A percentile compares a stretch with the other conserved stretches of the same genome.
These are phyloP conservation scores for Hassar affinis DNA, from an alignment of 2,113 vertebrate species.

Conservation along the genomic window DNA sequence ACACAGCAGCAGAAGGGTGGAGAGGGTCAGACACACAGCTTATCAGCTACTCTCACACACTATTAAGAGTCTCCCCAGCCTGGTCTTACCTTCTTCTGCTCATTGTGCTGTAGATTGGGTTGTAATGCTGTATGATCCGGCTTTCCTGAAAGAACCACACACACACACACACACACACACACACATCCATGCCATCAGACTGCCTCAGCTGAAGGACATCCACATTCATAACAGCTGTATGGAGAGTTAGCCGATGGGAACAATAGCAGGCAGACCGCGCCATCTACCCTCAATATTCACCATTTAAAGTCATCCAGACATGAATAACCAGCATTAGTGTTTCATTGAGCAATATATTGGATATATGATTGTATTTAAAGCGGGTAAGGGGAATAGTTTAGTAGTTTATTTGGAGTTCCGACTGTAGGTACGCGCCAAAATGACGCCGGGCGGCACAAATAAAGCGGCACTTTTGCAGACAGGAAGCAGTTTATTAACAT, in stretches of 20 bases:
- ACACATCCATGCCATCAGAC: neutral
- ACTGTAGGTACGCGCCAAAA: slow-evolving; percentile 36
- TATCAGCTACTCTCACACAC: neutral
- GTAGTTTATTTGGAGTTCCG: slow-evolving; percentile 8
- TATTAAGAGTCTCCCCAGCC: neutral
- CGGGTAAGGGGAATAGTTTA: no score
- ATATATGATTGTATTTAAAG: no score
- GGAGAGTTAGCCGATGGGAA: neutral
- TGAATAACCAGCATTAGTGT: neutral
- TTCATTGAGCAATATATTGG: neutral
- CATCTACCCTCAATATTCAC: neutral
- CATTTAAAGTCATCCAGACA: neutral
- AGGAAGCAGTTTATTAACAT: neutral
- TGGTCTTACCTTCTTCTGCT: slow-evolving; percentile 80
- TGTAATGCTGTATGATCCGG: neutral
- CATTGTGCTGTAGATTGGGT: slow-evolving; percentile 64
- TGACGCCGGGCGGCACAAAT: slow-evolving; percentile 28
- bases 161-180: neutral
- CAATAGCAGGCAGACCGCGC: slow-evolving; percentile 15
- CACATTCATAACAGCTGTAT: neutral
- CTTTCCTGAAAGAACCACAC: slow-evolving; percentile 27
- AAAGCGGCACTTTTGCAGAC: neutral
- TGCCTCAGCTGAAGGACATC: neutral
- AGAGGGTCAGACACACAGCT: neutral
- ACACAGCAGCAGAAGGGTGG: slow-evolving; percentile 18